phyloP scores from a whole-genome alignment of 1,140 invertebrate genomes.

The Linepithema humile region DNA sequence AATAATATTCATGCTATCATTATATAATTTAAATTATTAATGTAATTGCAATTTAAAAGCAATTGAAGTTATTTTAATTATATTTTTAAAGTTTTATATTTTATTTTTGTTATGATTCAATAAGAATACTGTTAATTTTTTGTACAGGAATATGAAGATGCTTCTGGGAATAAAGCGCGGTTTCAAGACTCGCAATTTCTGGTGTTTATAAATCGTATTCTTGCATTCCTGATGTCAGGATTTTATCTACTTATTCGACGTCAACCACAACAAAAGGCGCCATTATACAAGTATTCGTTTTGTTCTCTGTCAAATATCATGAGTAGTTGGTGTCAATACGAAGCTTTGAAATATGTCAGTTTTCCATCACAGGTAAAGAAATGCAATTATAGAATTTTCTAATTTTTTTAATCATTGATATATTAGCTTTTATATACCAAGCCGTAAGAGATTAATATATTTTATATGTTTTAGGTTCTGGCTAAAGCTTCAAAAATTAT shows the following conservation, averaged over 20 bases:
- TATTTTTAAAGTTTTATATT: background rate
- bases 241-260: slow-evolving; percentile 86
- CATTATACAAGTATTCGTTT: slow-evolving; percentile 98
- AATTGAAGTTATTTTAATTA: background rate
- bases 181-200: slow-evolving; percentile 98
- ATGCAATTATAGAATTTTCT: background rate
- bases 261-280: slow-evolving; percentile 91
- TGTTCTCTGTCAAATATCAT: slow-evolving; percentile 99
- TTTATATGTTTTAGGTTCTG: slow-evolving; percentile 88
- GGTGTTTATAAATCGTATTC: slow-evolving; percentile 96
- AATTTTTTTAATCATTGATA: background rate
- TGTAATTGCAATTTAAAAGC: background rate
- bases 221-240: slow-evolving; percentile 92
- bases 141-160: slow-evolving; percentile 88
- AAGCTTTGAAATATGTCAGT: slow-evolving; percentile 98
- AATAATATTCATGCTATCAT: background rate
- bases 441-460: background rate
- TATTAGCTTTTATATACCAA: background rate
- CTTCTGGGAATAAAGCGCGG: slow-evolving; percentile 86
- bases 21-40: background rate
- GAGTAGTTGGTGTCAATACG: slow-evolving; percentile 99
- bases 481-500: slow-evolving; percentile 98
- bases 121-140: slow-evolving; percentile 37
- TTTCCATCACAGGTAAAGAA: slow-evolving; percentile 96
- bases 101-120: background rate